phyloP scores from a whole-genome alignment of 2,797 vertebrate species.

The Anniella stebbinsi region DNA sequence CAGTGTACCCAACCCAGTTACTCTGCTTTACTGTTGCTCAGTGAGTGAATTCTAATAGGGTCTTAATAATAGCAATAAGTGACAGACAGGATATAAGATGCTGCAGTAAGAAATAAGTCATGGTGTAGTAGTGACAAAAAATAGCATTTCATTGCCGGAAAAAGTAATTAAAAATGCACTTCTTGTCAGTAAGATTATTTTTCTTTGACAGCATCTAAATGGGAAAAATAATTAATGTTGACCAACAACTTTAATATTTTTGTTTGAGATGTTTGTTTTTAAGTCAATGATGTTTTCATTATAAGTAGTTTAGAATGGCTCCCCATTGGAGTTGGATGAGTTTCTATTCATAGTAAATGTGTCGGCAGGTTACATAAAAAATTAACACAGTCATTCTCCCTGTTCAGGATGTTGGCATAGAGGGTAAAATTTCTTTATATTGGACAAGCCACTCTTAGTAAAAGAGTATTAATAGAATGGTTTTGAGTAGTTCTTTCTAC shows the following conservation, averaged over 20 bases:
- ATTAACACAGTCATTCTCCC: not conserved
- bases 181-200: slow-evolving; percentile 32
- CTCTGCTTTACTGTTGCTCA: no score
- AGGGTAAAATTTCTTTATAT: not conserved
- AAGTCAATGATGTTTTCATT: slow-evolving; percentile 32
- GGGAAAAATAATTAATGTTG: slow-evolving; percentile 31
- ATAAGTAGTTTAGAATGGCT: slow-evolving; percentile 49
- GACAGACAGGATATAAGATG: slow-evolving; percentile 45
- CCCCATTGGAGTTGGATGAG: not conserved
- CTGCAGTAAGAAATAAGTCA: slow-evolving; percentile 56
- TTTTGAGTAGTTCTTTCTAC: not conserved
- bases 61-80: slow-evolving; percentile 60
- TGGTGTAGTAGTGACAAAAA: slow-evolving; percentile 53
- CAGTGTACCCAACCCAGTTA: no score
- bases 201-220: slow-evolving; percentile 18
- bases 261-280: slow-evolving; percentile 30
- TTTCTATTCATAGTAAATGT: not conserved
- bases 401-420: not conserved
- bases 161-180: slow-evolving; percentile 62
- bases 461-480: not conserved
- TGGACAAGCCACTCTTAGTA: no score
- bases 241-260: not conserved
- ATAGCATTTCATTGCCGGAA: slow-evolving; percentile 54
- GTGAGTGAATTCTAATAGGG: slow-evolving; percentile 57
- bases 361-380: not conserved